Percentiles rank a stretch among this genome's conserved stretches.
These are phyloP conservation scores for Drosophila gunungcola DNA, from an alignment of 1,140 invertebrate species.

Conservation along the genomic window DNA sequence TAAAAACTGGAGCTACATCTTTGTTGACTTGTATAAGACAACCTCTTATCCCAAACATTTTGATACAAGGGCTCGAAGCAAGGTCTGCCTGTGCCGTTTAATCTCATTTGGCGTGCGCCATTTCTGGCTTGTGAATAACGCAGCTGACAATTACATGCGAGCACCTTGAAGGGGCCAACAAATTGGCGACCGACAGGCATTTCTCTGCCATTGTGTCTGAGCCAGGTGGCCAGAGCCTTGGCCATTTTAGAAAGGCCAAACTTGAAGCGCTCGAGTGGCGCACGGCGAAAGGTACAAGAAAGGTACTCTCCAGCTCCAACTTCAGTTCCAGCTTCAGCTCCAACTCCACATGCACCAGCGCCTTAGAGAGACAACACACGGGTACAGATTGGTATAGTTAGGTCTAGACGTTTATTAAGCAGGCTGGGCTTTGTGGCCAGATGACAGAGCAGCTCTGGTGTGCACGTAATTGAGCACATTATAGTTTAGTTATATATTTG, in stretches of 20 bases:
- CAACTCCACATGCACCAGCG: slow-evolving; percentile 3
- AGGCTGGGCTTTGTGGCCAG: slow-evolving; percentile 33
- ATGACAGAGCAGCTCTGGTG: slow-evolving; percentile 37
- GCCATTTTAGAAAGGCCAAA: slow-evolving; percentile 67
- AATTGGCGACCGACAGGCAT: slow-evolving; percentile 52
- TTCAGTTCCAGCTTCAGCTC: too few species aligned
- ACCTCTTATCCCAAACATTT: slow-evolving; percentile 1
- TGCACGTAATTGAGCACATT: slow-evolving; percentile 45
- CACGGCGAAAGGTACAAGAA: slow-evolving; percentile 39
- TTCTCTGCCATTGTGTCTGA: slow-evolving; percentile 67
- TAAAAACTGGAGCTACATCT: not conserved
- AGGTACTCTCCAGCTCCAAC: slow-evolving; percentile 19
- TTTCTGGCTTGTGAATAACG: slow-evolving; percentile 27
- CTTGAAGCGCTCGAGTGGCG: slow-evolving; percentile 15
- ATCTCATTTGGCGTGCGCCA: slow-evolving; percentile 59
- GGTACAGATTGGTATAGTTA: slow-evolving; percentile 54
- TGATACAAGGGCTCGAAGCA: slow-evolving; percentile 14
- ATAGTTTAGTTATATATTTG: slow-evolving; percentile 47
- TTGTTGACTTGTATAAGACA: not conserved
- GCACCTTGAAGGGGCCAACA: slow-evolving; percentile 45
- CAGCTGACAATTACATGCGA: slow-evolving; percentile 32
- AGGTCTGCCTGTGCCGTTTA: slow-evolving; percentile 21
- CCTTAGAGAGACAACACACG: slow-evolving; percentile 20
- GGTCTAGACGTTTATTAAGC: slow-evolving; percentile 71
- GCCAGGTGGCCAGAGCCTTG: slow-evolving; percentile 37